Conservation (phyloP, 2,113 vertebrate species). For the Ictalurus punctatus region DNA sequence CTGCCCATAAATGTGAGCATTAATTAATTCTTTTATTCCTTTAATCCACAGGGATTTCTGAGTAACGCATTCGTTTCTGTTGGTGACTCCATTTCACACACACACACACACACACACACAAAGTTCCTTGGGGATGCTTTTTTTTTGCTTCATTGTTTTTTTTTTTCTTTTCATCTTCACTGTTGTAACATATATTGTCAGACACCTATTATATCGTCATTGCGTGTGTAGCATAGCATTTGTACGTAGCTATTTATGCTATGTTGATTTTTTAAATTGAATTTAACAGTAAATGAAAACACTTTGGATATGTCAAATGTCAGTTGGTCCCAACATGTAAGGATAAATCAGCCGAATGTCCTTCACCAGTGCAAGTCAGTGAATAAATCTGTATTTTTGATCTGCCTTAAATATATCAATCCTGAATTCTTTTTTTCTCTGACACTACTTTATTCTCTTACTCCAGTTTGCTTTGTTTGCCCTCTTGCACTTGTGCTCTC, state of each 20-base stretch:
- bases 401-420: neutral
- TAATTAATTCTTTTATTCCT: constrained; percentile 27
- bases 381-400: neutral
- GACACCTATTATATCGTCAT: neutral
- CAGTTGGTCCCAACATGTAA: neutral
- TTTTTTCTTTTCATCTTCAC: neutral
- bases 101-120: neutral
- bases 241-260: neutral
- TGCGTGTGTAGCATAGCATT: neutral
- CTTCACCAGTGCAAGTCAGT: neutral
- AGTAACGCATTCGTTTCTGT: constrained; percentile 20
- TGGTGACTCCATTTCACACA: neutral
- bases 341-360: neutral
- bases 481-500: neutral
- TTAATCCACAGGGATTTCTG: neutral
- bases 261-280: neutral
- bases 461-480: neutral
- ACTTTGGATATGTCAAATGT: neutral
- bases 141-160: neutral
- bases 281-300: neutral
- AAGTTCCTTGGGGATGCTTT: neutral
- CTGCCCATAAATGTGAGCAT: constrained; percentile 18
- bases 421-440: neutral
- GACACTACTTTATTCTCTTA: no score
- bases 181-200: neutral